Conservation (phyloP, 2,113 vertebrate genomes). For the Cochlearius cochlearius region DNA sequence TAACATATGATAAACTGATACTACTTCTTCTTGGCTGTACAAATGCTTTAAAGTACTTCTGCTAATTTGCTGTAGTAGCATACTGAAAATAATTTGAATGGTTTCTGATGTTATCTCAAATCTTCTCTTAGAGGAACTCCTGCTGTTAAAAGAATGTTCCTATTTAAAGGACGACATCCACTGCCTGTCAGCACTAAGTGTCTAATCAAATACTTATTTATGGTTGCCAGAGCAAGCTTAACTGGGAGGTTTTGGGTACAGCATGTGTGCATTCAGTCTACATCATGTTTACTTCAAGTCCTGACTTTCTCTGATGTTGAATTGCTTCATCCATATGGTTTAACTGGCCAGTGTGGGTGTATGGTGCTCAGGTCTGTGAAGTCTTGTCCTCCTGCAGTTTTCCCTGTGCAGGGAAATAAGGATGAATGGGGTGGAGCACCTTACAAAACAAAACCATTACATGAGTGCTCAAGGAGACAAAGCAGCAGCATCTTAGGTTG, state of each 20-base stretch:
- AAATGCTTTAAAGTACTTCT: not conserved
- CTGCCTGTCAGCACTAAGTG: not conserved
- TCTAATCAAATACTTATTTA: not conserved
- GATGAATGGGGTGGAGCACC: not conserved
- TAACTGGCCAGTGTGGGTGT: not conserved
- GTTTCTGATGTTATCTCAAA: not conserved
- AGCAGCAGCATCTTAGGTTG: not conserved
- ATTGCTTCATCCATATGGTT: not conserved
- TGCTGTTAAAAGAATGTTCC: not conserved
- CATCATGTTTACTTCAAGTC: not conserved
- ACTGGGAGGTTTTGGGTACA: not conserved
- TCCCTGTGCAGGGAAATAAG: not conserved
- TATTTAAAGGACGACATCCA: not conserved
- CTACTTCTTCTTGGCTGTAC: not conserved
- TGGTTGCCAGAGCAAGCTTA: not conserved
- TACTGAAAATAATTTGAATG: not conserved
- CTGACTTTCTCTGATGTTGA: not conserved
- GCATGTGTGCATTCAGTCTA: not conserved
- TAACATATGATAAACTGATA: not conserved
- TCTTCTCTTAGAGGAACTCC: not conserved
- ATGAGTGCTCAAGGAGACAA: not conserved
- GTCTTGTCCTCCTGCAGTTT: not conserved
- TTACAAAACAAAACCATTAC: not conserved
- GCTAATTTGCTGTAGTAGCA: not conserved
- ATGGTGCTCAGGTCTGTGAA: accelerated